Conservation (phyloP, 2,888 invertebrate species). For the Drosophila testacea region DNA sequence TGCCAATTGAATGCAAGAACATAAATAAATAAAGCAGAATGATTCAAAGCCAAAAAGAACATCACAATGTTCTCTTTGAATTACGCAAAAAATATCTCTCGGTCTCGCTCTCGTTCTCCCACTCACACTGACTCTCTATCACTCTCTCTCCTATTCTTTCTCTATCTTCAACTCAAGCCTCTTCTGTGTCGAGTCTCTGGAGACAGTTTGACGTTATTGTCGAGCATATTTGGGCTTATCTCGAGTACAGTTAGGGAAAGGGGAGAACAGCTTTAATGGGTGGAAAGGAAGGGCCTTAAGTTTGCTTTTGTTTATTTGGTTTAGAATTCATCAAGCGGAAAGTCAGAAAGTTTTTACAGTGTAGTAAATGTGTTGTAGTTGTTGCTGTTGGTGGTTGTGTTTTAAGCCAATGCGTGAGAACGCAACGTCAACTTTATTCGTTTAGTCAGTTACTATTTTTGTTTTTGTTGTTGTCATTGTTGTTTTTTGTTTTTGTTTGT, state of each 20-base stretch:
- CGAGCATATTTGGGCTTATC: slow-evolving; percentile 53
- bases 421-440: slow-evolving; percentile 57
- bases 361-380: slow-evolving; percentile 27
- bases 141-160: no score
- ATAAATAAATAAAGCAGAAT: slow-evolving; percentile 21
- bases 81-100: slow-evolving; percentile 39
- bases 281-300: slow-evolving; percentile 23
- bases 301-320: slow-evolving; percentile 72
- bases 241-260: slow-evolving; percentile 1
- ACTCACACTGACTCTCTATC: background rate
- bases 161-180: background rate
- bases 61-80: slow-evolving; percentile 35
- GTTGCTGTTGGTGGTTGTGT: slow-evolving; percentile 17
- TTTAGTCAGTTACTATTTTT: slow-evolving; percentile 41
- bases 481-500: slow-evolving; percentile 31
- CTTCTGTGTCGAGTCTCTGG: slow-evolving; percentile 40
- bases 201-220: slow-evolving; percentile 68
- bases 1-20: slow-evolving; percentile 55
- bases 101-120: background rate
- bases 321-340: slow-evolving; percentile 80
- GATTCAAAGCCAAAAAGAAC: slow-evolving; percentile 11
- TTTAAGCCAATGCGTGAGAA: slow-evolving; percentile 73
- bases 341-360: slow-evolving; percentile 61
- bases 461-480: slow-evolving; percentile 40
- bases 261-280: background rate